Evolutionary conservation across 30 jellyfish, hydroid and myxozoan genomes (phyloP), one percentile per base, ranked within the genome.

Genomic region (Phacellophora camtschatica): DNA sequence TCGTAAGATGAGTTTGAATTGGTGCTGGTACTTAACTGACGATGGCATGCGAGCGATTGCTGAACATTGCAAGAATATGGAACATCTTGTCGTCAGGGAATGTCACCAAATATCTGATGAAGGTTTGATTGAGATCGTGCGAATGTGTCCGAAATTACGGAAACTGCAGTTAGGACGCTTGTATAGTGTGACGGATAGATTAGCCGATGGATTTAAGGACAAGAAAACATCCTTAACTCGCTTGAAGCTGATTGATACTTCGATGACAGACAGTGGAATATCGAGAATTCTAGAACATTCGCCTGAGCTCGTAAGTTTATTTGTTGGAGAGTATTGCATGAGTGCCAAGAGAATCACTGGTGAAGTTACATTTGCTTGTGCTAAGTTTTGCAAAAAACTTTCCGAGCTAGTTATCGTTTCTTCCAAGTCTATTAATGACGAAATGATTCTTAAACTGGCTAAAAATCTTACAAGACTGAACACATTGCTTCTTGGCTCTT

Each of bases 11-110:
- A 77, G 88, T 57, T 30, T 77, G 45, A 77, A 59, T 10, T 56
- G 80, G 79, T 77, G 88, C 29, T 56, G 88, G 80, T 77, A 77
- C 45, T 19, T 77, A 2, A 77, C 88, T n/a, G 88, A 77, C 27
- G 63, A 29, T 18, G 37, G 78, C 37, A 13, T 77, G 59, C 18
- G 10, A 16, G 22, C 81, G 13, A 58, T 77, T 59, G 88, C 80
- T 53, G 63, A 42, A 31, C 58, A 59, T 68, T 77, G 88, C 78
- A 28, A n/a, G 19, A 77, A 59, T 65, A 25, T 77, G 78, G 32
- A 25, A 35, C 88, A 57, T 31, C 59, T 59, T 13, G 88, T 37
- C 42, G 66, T 59, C 22, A 43, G 71, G 27, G 80, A 77, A 46
- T 33, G 88, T 39, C 80, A 59, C 54, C 88, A 59, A 43, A 43